Conservation (phyloP, 1,140 invertebrate genomes). For the Bilobella aurantiaca region DNA sequence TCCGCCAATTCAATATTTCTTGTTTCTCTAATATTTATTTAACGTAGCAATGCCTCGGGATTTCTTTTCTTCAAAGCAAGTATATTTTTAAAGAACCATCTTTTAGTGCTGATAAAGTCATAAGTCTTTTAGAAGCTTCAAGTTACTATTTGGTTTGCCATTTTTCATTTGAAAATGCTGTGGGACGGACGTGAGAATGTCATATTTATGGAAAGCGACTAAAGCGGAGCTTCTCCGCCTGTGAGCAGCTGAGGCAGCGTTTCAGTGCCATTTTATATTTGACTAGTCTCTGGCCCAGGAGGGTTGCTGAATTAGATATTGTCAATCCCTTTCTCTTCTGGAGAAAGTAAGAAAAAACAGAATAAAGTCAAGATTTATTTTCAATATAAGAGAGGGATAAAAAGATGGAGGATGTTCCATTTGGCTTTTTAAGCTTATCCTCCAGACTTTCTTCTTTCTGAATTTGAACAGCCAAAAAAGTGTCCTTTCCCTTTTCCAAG, state of each 20-base stretch:
- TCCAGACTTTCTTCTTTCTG: constrained; percentile 3
- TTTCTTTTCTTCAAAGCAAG: too few relatives aligned
- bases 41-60: too few relatives aligned
- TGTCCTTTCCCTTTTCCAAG: not conserved
- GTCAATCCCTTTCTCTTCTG: not conserved
- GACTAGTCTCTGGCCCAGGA: too few relatives aligned
- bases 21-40: too few relatives aligned
- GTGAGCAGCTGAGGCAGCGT: too few relatives aligned
- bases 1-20: too few relatives aligned
- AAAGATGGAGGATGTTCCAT: constrained; percentile 10
- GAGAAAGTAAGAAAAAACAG: constrained; percentile 8
- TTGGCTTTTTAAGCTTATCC: constrained; percentile 13
- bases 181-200: too few relatives aligned
- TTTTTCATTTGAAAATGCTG: not conserved
- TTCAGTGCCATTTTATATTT: too few relatives aligned
- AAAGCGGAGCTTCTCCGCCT: not conserved
- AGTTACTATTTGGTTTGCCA: not conserved
- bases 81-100: too few relatives aligned
- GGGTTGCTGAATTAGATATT: too few relatives aligned
- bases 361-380: constrained; percentile 28
- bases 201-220: not conserved
- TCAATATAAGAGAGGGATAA: constrained; percentile 18
- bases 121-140: not conserved
- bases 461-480: not conserved
- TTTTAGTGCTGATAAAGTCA: too few relatives aligned